phyloP scores from a whole-genome alignment of 2,113 vertebrate species.

The Nothocercus nigrocapillus region DNA sequence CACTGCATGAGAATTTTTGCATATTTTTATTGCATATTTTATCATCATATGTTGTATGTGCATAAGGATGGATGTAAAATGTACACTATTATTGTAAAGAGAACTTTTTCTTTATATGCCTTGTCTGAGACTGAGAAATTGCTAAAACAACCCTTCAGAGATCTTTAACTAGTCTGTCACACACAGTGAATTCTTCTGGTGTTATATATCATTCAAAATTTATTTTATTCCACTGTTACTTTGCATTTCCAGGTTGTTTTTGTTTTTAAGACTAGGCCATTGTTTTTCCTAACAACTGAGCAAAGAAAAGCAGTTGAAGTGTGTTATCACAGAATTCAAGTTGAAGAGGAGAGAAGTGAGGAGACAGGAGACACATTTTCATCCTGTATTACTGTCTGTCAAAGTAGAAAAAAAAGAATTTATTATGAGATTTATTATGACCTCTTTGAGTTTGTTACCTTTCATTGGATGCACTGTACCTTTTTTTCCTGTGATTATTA shows the following conservation, averaged over 20 bases:
- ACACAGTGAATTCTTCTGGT: not conserved
- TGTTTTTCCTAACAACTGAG: constrained; percentile 16
- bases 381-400: not conserved
- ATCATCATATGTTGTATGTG: not conserved
- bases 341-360: not conserved
- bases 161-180: not conserved
- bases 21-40: not conserved
- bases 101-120: not conserved
- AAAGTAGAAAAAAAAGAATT: constrained; percentile 18
- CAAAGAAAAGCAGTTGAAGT: constrained; percentile 6
- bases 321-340: not conserved
- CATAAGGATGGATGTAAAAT: not conserved
- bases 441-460: constrained; percentile 37
- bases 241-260: not conserved
- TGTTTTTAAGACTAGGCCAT: not conserved
- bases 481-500: constrained; percentile 5
- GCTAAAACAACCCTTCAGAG: not conserved
- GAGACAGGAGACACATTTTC: not conserved
- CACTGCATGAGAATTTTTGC: not conserved
- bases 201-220: not conserved
- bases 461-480: not conserved
- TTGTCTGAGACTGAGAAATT: not conserved
- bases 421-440: not conserved
- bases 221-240: not conserved
- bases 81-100: not conserved